Evolutionary conservation across 2,888 invertebrate genomes (phyloP).

Genomic region (Helleia helle): DNA sequence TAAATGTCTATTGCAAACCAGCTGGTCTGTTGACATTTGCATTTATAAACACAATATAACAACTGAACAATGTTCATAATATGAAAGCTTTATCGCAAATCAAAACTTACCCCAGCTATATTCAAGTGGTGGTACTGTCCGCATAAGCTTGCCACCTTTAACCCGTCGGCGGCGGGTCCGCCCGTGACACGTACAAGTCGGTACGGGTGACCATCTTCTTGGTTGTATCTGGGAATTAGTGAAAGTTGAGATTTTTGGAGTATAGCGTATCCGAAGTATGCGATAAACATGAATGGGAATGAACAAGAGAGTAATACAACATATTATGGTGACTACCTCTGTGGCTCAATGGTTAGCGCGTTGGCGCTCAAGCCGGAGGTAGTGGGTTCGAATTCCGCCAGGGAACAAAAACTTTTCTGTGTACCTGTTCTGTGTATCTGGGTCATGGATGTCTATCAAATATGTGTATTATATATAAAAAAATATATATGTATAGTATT

Average conservation of each 20-base stretch:
- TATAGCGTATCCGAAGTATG: background rate
- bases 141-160: background rate
- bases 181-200: background rate
- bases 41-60: background rate
- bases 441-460: too few relatives aligned
- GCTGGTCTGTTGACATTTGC: background rate
- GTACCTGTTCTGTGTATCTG: too few relatives aligned
- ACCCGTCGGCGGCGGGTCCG: background rate
- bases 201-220: background rate
- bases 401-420: too few relatives aligned
- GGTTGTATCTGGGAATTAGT: background rate
- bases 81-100: background rate
- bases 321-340: too few relatives aligned
- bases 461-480: too few relatives aligned
- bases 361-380: too few relatives aligned
- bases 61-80: background rate
- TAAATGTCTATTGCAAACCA: too few relatives aligned
- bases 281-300: too few relatives aligned
- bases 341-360: too few relatives aligned
- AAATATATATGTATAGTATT: too few relatives aligned
- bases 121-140: background rate
- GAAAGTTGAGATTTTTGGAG: background rate
- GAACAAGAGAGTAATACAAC: too few relatives aligned
- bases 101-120: background rate
- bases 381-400: too few relatives aligned